Conservation (phyloP, 1,140 invertebrate species). For the Anoplolepis gracilipes region DNA sequence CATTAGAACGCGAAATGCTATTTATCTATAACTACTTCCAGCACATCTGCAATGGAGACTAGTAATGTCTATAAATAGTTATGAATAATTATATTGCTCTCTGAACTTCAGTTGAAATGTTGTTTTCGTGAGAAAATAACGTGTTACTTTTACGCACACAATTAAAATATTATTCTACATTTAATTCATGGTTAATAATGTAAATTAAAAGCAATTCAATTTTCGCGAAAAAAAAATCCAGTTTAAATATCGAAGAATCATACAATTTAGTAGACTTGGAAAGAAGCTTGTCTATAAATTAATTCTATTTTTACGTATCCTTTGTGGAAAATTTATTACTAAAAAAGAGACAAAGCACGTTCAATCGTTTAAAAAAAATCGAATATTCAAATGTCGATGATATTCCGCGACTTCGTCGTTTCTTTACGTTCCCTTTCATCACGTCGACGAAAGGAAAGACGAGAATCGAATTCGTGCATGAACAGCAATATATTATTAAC, state of each 20-base stretch:
- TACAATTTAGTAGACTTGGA: background rate
- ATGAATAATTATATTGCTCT: background rate
- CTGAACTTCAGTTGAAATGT: too few relatives aligned
- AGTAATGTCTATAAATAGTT: background rate
- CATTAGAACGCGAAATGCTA: slow-evolving; percentile 2
- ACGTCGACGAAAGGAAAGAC: background rate
- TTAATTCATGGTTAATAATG: too few relatives aligned
- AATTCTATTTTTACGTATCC: too few relatives aligned
- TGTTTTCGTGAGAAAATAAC: background rate
- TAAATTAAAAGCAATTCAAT: background rate
- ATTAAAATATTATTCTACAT: background rate
- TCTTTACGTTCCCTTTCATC: slow-evolving; percentile 12
- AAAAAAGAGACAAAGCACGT: background rate
- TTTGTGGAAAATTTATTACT: background rate
- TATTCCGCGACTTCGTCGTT: slow-evolving; percentile 1
- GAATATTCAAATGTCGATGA: background rate
- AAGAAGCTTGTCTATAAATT: background rate
- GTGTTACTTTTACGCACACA: background rate
- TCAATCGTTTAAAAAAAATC: background rate
- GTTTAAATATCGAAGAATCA: background rate
- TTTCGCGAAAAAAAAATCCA: background rate
- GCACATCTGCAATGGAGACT: background rate
- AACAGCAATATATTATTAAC: slow-evolving; percentile 42
- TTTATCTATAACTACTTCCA: background rate
- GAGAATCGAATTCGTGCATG: background rate